Evolutionary conservation across 1,140 invertebrate genomes (phyloP), one percentile per base, ranked within the genome.

Genomic region (Tyrophagus putrescentiae): DNA sequence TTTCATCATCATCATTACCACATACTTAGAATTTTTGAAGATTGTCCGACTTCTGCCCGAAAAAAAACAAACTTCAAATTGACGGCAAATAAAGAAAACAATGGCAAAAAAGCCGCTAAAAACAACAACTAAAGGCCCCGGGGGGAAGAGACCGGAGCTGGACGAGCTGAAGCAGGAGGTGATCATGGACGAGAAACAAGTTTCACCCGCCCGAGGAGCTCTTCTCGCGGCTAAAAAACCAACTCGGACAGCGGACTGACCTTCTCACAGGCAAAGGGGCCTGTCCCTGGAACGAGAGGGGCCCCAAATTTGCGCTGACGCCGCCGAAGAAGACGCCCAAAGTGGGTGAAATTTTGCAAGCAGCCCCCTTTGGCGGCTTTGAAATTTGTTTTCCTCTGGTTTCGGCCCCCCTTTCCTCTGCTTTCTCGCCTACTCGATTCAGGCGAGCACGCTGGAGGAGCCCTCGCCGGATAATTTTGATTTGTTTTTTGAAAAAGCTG

Each of bases 111-210:
- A n/a, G n/a, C n/a, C n/a, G n/a, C n/a, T n/a, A n/a, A n/a, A n/a
- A n/a, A n/a, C n/a, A n/a, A n/a, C n/a, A n/a, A n/a, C n/a, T n/a
- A n/a, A n/a, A n/a, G n/a, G n/a, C n/a, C n/a, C n/a, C n/a, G n/a
- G n/a, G n/a, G n/a, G n/a, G n/a, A n/a, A n/a, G n/a, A n/a, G n/a
- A n/a, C n/a, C n/a, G n/a, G n/a, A n/a, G n/a, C n/a, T n/a, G n/a
- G 39, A 63, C n/a, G 62, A 93, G 75, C 80, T 96, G 70, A 96
- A 95, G 78, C 88, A 94, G 76, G 92, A 96, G 79, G 82, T 95
- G 77, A 88, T 92, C 74, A 93, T 95, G 72, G 93, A 97, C 76
- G 90, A 86, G 77, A 93, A 98, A 79, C 95, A 89, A 81, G 84
- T 98, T n/a, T n/a, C n/a, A n/a, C 72, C 80, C 88, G 72, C 81